A percentile compares a stretch with the other conserved stretches of the same genome.
phyloP scores from a whole-genome alignment of 2,797 vertebrate genomes.

The Spatula versicolor region DNA sequence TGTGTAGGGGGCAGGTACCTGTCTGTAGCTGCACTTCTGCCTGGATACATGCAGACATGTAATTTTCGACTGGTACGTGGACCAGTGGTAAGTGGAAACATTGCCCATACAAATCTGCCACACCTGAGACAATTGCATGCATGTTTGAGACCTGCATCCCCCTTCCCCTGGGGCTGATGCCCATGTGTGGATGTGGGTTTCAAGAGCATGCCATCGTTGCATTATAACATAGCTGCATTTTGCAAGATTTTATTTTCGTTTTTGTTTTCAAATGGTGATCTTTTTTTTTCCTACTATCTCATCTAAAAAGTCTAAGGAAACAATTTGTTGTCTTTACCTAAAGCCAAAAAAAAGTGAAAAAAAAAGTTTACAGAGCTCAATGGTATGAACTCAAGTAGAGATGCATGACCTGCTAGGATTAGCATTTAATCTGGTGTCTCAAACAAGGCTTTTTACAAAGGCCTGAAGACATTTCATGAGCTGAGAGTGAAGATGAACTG shows the following conservation, averaged over 20 bases:
- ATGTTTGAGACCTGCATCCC: neutral
- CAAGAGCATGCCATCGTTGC: slow-evolving; percentile 12
- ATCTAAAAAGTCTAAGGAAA: slow-evolving; percentile 36
- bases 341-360: slow-evolving; percentile 38
- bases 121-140: neutral
- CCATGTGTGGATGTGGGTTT: neutral
- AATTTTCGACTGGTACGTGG: neutral
- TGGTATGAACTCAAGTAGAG: slow-evolving; percentile 28
- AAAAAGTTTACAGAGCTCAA: slow-evolving; percentile 45
- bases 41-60: accelerated
- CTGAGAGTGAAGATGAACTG: slow-evolving; percentile 51
- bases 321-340: slow-evolving; percentile 57
- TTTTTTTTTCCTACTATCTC: slow-evolving; percentile 21
- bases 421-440: slow-evolving; percentile 58
- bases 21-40: neutral
- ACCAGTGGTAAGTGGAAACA: neutral
- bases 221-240: neutral
- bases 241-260: slow-evolving; percentile 1
- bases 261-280: neutral
- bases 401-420: neutral
- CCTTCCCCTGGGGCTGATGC: neutral
- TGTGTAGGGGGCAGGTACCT: neutral
- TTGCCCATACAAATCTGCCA: neutral
- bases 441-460: slow-evolving; percentile 35
- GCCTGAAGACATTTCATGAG: slow-evolving; percentile 47